Evolutionary conservation across 53 echinoderm and acorn worm genomes (phyloP).

Genomic region (Luidia sarsii): DNA sequence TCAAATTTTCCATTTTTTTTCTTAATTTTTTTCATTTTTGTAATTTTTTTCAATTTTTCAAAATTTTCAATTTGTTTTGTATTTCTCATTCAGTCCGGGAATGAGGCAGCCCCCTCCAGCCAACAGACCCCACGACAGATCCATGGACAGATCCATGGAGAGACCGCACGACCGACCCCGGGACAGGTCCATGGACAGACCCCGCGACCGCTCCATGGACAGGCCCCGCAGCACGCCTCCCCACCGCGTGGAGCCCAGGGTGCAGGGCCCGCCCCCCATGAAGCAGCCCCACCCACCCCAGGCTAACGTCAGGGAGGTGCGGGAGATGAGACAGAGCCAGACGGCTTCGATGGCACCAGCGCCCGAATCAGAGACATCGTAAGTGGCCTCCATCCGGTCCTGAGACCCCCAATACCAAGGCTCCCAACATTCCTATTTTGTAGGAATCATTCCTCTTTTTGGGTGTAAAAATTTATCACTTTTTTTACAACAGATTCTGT

Average conservation of each 20-base stretch:
- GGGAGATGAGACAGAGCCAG: conserved; percentile 24
- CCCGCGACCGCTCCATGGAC: conserved; percentile 32
- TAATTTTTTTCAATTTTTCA: background rate
- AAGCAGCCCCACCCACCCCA: conserved; percentile 32
- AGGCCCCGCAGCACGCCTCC: conserved; percentile 42
- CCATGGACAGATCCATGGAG: conserved; percentile 34
- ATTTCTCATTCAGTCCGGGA: conserved; percentile 45
- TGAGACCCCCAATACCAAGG: background rate
- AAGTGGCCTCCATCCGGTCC: no score
- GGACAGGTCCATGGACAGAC: conserved; percentile 25
- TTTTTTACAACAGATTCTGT: no score
- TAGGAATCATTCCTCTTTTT: no score
- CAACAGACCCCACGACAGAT: conserved; percentile 32
- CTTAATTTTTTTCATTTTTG: background rate
- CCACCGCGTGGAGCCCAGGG: conserved; percentile 8
- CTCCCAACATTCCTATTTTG: no score
- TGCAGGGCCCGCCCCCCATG: conserved; percentile 19
- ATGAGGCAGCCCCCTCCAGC: conserved; percentile 46
- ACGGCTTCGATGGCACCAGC: conserved; percentile 7
- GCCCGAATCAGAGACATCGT: conserved; percentile 28
- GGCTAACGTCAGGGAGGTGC: conserved; percentile 21
- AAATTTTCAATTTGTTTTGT: no score
- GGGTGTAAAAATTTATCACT: no score
- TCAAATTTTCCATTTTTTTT: background rate
- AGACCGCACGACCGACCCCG: conserved; percentile 20